Evolutionary conservation across 2,797 vertebrate species (phyloP).

Genomic region (Nyctibius grandis): DNA sequence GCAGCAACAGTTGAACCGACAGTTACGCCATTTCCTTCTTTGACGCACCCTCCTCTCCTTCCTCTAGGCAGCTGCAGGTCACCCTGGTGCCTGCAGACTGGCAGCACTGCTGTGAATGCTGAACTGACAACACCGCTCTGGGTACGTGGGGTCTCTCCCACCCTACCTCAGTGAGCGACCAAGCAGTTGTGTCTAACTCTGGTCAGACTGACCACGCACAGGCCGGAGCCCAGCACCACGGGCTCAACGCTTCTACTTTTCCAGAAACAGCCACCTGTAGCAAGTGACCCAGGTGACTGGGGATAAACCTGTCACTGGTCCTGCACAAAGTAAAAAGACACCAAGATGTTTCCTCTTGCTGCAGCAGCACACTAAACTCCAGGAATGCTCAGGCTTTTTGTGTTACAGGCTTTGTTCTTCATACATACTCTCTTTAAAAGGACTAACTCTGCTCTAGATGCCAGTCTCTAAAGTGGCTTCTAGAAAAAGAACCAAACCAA

Average conservation of each 20-base stretch:
- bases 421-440: background rate
- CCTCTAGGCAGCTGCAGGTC: background rate
- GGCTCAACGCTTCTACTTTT: background rate
- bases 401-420: background rate
- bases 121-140: background rate
- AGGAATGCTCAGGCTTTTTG: background rate
- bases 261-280: background rate
- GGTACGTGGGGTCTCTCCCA: background rate
- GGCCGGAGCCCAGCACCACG: background rate
- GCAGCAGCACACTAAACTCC: background rate
- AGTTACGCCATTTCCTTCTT: background rate
- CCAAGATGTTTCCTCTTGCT: background rate
- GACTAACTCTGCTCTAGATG: background rate
- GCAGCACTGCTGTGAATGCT: background rate
- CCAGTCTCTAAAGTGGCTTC: background rate
- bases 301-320: background rate
- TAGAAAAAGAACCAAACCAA: background rate
- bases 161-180: background rate
- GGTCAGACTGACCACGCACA: background rate
- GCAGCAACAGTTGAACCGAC: background rate
- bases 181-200: background rate
- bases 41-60: background rate
- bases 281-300: background rate
- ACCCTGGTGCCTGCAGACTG: background rate
- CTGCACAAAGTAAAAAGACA: background rate